Evolutionary conservation across 2,797 vertebrate genomes (phyloP), one percentile per base, ranked within the genome.

Genomic region (Pipistrellus kuhlii): DNA sequence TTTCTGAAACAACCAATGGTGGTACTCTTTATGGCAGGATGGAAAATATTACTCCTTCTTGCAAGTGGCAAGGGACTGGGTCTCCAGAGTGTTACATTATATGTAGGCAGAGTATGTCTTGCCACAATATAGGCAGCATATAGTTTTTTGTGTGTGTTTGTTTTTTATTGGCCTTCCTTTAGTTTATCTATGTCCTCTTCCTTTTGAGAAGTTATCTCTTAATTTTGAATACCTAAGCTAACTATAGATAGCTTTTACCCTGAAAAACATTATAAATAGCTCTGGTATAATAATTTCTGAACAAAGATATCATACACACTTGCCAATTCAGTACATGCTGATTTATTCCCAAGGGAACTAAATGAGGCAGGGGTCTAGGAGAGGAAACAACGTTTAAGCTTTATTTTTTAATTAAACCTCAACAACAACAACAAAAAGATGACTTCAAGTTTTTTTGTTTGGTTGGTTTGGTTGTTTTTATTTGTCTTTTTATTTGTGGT

Each of bases 11-110:
- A 62, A 76, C 66, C 32, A 89, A 84, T 46, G 88, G 32, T 32
- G 83, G 35, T 62, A 78, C 68, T 85, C 64, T 94, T 83, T 82
- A 55, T 83, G 6, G 71, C 20, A 72, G 75, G 32, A 88, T 97
- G 96, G 97, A 97, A 97, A 97, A 95, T 87, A 72, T 32, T 85
- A 30, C 38, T 88, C 23, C 25, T 83, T 80, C 53, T 51, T 83
- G 9, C 27, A 76, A 53, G 38, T 68, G 30, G 7, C 85, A 94
- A 94, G 90, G 83, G 92, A 96, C 20, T 72, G 1, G 2, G 38
- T 96, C 95, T 71, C 95, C 44, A 64, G 90, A 81, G 95, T 0
- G 44, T 23, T 20, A 86, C 64, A 76, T 85, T 27, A 44, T 21
- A 88, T 1, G 6, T 13, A 77, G 6, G 53, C 30, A 78, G 25